Evolutionary conservation across 2,797 vertebrate genomes (phyloP), one percentile per base, ranked within the genome.

Genomic region (Sebastes trivittatus): DNA sequence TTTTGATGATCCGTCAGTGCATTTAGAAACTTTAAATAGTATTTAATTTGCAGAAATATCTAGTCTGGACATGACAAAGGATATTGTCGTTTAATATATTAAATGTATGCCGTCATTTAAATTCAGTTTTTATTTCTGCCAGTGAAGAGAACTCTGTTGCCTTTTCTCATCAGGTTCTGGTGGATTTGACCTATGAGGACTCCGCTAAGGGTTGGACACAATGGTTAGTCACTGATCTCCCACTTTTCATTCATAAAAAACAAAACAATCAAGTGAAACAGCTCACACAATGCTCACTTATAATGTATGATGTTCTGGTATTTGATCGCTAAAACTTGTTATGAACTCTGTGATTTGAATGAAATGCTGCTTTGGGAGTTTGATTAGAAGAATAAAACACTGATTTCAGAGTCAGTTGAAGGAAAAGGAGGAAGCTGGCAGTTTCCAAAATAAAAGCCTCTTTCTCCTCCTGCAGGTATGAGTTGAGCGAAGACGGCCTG

Each of bases 161-260:
- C 10, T 76, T 69, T 56, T 72, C 23, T 30, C 42, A 0, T 67
- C 94, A 99, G 98, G 93, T 97, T 70, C 49, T 98, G 88, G 94
- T 99, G 90, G 95, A 97, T 77, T 83, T 99, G 92, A 96, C 90
- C 54, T 95, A 95, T 18, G 97, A 98, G 30, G 98, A 99, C 25
- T 94, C 97, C 32, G 85, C 92, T 66, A 98, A 97, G 94, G 96
- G 97, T 73, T 98, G 95, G 95, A 99, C 97, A 54, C 97, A 97
- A 60, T 99, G 98, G 98, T 99, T 71, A 95, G 96, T 92, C 2
- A 9, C 8, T 54, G 29, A 27, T 46, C 23, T 23, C 16, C 6
- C 8, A 20, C 13, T 64, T 58, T n/a, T 1, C 10, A 4, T 46
- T 58, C 2, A 6, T 30, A 2, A 55, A 56, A 5, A 10, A 2